phyloP scores from a whole-genome alignment of 2,888 invertebrate genomes.

The Melangyna quadrimaculata region DNA sequence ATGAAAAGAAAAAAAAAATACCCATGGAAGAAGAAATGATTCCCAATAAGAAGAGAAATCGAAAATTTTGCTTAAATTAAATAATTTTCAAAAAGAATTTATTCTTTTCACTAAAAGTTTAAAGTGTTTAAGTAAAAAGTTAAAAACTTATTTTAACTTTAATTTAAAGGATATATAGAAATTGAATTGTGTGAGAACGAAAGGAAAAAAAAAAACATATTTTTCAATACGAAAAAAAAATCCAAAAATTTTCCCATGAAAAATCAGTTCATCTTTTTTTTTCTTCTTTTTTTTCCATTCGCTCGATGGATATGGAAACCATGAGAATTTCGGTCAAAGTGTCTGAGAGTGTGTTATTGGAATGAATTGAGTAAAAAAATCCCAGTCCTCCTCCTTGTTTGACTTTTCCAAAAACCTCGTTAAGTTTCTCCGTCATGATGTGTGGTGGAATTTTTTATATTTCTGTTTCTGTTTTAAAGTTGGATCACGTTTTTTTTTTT shows the following conservation, averaged over 20 bases:
- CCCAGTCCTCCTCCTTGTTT: constrained; percentile 32
- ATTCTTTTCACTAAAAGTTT: not conserved
- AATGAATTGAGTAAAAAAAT: constrained; percentile 57
- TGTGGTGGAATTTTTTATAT: not conserved
- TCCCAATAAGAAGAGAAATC: constrained; percentile 3
- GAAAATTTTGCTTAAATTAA: constrained; percentile 19
- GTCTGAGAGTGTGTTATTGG: constrained; percentile 59
- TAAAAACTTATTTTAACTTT: not conserved
- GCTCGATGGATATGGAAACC: constrained; percentile 53
- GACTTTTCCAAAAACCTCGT: constrained; percentile 50
- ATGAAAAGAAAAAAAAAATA: constrained; percentile 21
- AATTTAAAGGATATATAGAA: not conserved
- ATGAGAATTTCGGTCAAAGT: constrained; percentile 75
- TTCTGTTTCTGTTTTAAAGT: not conserved
- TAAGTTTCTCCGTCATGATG: constrained; percentile 49
- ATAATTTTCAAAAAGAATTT: constrained; percentile 8
- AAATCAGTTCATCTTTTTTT: constrained; percentile 45
- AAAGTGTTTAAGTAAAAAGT: not conserved
- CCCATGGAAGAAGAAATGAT: constrained; percentile 12
- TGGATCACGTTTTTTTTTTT: constrained; percentile 4
- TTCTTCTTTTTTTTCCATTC: constrained; percentile 18
- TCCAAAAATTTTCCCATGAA: constrained; percentile 47
- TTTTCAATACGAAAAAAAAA: constrained; percentile 6
- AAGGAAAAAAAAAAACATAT: constrained; percentile 25
- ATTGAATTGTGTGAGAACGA: not conserved